Base-by-base conservation (phyloP, 2,113 vertebrate species). In the pig (Sus scrofa) region DNA sequence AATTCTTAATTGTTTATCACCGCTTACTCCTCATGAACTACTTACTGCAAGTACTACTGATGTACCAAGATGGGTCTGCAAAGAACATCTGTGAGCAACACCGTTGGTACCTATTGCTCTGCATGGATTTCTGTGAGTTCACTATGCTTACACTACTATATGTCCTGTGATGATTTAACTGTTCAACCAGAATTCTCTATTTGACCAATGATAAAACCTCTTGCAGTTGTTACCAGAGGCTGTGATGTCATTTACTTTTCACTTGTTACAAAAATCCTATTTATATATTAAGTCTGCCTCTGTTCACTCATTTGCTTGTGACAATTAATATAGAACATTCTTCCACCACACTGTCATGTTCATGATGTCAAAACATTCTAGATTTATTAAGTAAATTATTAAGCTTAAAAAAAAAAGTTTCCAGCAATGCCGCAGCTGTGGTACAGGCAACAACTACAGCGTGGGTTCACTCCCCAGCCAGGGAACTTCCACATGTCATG, bases 351-450 rank as follows among this genome's bases (percentile, higher is more conserved):
- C 54, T 97, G 95, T 96, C 96, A 97, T 97, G 97, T 98, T 73
- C 92, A 95, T 91, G 91, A 97, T 98, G 97, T 97, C 97, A 97
- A 97, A 98, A 97, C 96, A 98, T 84, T 94, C 92, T 93, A 92
- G 86, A 97, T 96, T 96, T 96, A 97, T 97, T 93, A 97, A 97
- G 95, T 97, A 96, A 97, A 96, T 97, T 95, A 97, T 97, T 86
- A 96, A 97, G 92, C 89, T 98, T 74, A 97, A 97, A 77, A n/a
- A n/a, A n/a, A n/a, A n/a, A n/a, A n/a, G n/a, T n/a, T n/a, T n/a
- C n/a, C n/a, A n/a, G n/a, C n/a, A n/a, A n/a, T n/a, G n/a, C n/a
- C n/a, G n/a, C n/a, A n/a, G n/a, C n/a, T n/a, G n/a, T n/a, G n/a
- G n/a, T n/a, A n/a, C n/a, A n/a, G n/a, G n/a, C n/a, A n/a, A n/a